Evolutionary conservation across 1,140 invertebrate species (phyloP), one percentile per base, ranked within the genome.

Genomic region (Agraylea sexmaculata): DNA sequence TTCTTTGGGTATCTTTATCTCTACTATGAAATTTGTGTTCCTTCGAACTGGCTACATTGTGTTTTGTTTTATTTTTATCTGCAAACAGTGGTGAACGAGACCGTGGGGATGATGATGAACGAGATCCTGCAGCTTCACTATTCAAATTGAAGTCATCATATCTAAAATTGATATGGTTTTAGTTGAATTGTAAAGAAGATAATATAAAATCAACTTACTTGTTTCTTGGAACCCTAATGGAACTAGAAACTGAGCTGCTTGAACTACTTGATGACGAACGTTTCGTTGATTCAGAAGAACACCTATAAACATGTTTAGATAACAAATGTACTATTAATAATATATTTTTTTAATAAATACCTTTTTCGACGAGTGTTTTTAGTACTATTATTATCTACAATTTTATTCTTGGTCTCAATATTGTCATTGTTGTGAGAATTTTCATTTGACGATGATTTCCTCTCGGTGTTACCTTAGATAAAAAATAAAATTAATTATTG

Each of bases 131-230:
- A 58, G 59, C 29, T 47, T 68, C 65, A 40, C 62, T 66, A 47
- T 68, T 68, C 51, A 68, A 44, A 41, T 64, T 64, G 51, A 68
- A 68, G 43, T 68, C 65, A 47, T 68, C 65, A 44, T 64, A 68
- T 51, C 63, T 68, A 49, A 8, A 31, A 37, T 15, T n/a, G n/a
- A n/a, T n/a, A n/a, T n/a, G n/a, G n/a, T n/a, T n/a, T n/a, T n/a
- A n/a, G n/a, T n/a, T n/a, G n/a, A n/a, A n/a, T n/a, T n/a, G n/a
- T n/a, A n/a, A n/a, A n/a, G n/a, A n/a, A n/a, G n/a, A n/a, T n/a
- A n/a, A n/a, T n/a, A n/a, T n/a, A n/a, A n/a, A n/a, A 8, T 18
- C 19, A 6, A 18, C 21, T 40, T 37, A 45, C 47, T 37, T 45
- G 40, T 49, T 49, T 23, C 32, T 33, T 15, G 47, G 47, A 6